Evolutionary conservation across 2,888 invertebrate genomes (phyloP), one percentile per base, ranked within the genome.

Genomic region (Andrena hattorfiana): DNA sequence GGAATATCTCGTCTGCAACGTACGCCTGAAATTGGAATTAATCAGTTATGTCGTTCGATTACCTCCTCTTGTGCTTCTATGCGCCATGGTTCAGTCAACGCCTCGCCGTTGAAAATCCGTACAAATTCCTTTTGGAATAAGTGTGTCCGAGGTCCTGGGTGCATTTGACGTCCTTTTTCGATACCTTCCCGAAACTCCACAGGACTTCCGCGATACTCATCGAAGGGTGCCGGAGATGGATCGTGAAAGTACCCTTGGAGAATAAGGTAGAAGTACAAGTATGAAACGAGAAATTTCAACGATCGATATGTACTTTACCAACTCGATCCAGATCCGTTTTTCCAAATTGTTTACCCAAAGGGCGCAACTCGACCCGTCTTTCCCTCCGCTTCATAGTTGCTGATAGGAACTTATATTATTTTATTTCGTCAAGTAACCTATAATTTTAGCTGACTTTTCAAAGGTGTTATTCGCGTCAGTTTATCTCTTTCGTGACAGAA

Each of bases 71-170:
- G 6, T 5, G 83, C 78, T 30, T 71, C 64, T 2, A 67, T 13
- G 13, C 78, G 83, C 81, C 78, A 88, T 54, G 75, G 67, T 23
- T 89, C 88, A 5, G 84, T 64, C 23, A 91, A 82, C 10, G 90
- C 92, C 86, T 94, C 95, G 0, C 94, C 95, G 26, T 89, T 88
- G 85, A 94, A 95, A 49, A 95, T 83, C 68, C 95, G 90, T 81
- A 91, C 93, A 83, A 94, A 95, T 80, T 93, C 90, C 32, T 92
- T 87, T 4, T 95, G 95, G 84, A 95, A 95, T 77, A 95, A 95
- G 75, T 94, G 93, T 63, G 71, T 67, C 5, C 71, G n/a, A 16
- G 76, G 85, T 0, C 88, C 89, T 0, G 87, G 28, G 3, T 83
- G 73, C 66, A 93, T 77, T 84, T 91, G 91, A 56, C 83, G 85